These are phyloP conservation scores for Tapirus terrestris DNA, from an alignment of 2,113 vertebrate species.

Conservation along the genomic window DNA sequence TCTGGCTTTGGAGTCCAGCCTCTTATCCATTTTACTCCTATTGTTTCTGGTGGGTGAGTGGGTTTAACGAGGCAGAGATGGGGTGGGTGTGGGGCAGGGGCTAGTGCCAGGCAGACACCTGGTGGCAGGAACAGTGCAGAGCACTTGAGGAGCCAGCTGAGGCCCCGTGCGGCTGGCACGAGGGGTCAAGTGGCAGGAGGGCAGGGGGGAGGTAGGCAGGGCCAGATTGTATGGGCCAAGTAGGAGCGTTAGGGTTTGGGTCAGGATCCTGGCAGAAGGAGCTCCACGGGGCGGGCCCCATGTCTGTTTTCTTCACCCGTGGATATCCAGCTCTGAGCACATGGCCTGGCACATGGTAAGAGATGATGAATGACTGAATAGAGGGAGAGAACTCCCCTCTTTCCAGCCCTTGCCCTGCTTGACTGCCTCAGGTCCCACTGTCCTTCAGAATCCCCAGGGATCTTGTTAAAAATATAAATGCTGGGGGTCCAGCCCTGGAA, in stretches of 20 bases:
- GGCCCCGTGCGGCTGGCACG: neutral
- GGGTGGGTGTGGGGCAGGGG: no score
- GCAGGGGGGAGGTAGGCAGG: neutral
- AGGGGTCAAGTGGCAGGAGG: neutral
- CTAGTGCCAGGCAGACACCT: neutral
- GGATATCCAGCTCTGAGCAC: neutral
- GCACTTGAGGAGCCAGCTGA: neutral
- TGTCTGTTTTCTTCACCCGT: neutral
- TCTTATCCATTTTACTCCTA: neutral
- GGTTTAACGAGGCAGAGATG: neutral
- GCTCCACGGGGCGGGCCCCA: accelerated
- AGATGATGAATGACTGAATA: no score
- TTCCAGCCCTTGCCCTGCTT: neutral
- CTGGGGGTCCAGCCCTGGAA: neutral
- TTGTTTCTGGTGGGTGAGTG: neutral
- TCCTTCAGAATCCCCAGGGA: neutral
- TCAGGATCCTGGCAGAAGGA: neutral
- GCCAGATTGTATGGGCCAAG: accelerated
- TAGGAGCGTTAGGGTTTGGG: no score
- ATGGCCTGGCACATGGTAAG: neutral
- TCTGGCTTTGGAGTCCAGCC: neutral
- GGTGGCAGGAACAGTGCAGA: neutral
- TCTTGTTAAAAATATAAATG: neutral
- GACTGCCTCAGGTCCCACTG: neutral
- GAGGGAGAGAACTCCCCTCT: neutral